Conservation (phyloP, 2,888 invertebrate species). For the Clitarchus hookeri region DNA sequence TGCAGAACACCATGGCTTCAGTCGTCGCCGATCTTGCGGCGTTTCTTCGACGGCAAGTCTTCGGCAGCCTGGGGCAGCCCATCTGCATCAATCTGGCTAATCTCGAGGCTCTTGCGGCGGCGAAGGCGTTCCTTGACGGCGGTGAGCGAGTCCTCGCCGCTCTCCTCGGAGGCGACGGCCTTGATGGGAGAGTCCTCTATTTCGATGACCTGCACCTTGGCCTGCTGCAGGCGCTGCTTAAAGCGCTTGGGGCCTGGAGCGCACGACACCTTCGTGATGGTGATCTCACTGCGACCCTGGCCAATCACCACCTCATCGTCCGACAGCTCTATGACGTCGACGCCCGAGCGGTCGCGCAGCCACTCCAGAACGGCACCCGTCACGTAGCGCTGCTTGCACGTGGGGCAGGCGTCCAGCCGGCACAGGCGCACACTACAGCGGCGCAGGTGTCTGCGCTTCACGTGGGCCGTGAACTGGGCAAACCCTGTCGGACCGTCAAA, state of each 20-base stretch:
- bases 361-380: constrained; percentile 34
- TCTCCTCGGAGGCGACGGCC: constrained; percentile 35
- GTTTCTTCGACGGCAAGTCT: constrained; percentile 33
- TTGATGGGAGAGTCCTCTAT: constrained; percentile 43
- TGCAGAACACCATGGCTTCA: constrained; percentile 23
- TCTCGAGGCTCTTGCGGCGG: constrained; percentile 44
- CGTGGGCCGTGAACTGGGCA: constrained; percentile 38
- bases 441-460: constrained; percentile 39
- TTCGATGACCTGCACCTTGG: constrained; percentile 44
- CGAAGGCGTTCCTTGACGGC: constrained; percentile 44
- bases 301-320: constrained; percentile 44
- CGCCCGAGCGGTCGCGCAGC: constrained; percentile 38
- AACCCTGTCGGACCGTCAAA: constrained; percentile 41
- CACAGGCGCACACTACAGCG: constrained; percentile 39
- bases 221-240: constrained; percentile 38
- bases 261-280: constrained; percentile 44
- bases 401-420: constrained; percentile 39
- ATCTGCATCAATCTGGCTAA: constrained; percentile 43
- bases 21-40: constrained; percentile 33
- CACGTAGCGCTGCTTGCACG: constrained; percentile 37
- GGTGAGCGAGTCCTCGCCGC: constrained; percentile 42
- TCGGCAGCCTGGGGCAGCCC: constrained; percentile 32
- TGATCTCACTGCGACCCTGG: constrained; percentile 44
- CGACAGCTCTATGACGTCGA: constrained; percentile 45
- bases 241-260: constrained; percentile 40